Evolutionary conservation across 1,140 invertebrate species (phyloP).

Genomic region (Aphis gossypii): DNA sequence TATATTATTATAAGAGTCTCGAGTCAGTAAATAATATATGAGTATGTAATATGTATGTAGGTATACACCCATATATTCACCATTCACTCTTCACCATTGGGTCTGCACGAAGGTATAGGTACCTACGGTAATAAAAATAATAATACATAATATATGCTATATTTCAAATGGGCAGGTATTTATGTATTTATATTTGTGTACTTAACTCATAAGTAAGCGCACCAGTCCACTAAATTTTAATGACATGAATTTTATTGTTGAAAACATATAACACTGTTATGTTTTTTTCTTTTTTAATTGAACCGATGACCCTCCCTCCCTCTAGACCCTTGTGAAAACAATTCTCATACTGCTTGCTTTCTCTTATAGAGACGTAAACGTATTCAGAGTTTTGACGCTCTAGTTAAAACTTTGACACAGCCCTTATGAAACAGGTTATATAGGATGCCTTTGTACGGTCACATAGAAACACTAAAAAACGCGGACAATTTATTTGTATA

Average conservation of each 20-base stretch:
- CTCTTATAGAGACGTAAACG: not conserved
- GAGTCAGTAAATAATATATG: not conserved
- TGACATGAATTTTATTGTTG: not conserved
- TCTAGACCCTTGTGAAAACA: not conserved
- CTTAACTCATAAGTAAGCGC: not conserved
- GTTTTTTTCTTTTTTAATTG: not conserved
- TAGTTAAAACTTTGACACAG: not conserved
- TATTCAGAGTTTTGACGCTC: not conserved
- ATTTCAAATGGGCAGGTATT: not conserved
- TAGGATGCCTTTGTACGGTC: too few relatives aligned
- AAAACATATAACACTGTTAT: not conserved
- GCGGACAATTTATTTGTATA: too few relatives aligned
- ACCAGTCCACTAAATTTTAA: not conserved
- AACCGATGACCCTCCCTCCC: not conserved
- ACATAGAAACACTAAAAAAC: too few relatives aligned
- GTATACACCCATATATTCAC: not conserved
- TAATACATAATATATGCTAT: not conserved
- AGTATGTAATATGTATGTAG: not conserved
- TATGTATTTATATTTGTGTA: conserved; percentile 9
- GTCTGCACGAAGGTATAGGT: not conserved
- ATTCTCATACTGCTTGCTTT: not conserved
- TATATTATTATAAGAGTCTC: not conserved
- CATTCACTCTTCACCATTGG: not conserved
- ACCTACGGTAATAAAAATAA: not conserved
- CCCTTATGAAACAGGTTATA: not conserved